A percentile compares a stretch with the other conserved stretches of the same genome.
phyloP scores from a whole-genome alignment of 2,113 vertebrate genomes.

The Tragelaphus strepsiceros region DNA sequence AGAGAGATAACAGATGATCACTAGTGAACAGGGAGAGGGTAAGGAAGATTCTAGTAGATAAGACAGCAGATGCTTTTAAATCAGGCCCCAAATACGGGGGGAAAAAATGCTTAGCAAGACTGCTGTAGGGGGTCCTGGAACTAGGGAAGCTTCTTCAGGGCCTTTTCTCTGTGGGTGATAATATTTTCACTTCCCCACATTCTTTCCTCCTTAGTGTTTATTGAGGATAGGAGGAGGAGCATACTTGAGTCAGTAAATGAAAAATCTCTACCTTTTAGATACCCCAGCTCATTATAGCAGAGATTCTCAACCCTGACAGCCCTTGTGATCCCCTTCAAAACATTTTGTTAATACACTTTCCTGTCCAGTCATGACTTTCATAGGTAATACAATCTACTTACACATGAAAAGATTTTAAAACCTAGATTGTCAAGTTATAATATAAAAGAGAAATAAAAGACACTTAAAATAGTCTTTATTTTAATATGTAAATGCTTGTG shows the following conservation, averaged over 20 bases:
- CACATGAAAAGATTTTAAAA: not conserved
- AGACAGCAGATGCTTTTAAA: not conserved
- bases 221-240: not conserved
- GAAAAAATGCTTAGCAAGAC: too few species aligned
- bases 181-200: not conserved
- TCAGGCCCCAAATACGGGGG: not conserved
- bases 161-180: not conserved
- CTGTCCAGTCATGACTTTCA: not conserved
- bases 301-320: not conserved
- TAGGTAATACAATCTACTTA: not conserved
- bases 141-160: not conserved
- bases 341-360: not conserved
- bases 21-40: not conserved
- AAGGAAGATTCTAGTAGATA: not conserved
- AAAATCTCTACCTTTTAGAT: not conserved
- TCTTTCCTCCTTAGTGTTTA: not conserved
- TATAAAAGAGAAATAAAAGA: not conserved
- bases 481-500: not conserved
- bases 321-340: not conserved
- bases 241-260: not conserved
- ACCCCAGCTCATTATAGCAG: not conserved
- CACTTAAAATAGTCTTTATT: not conserved
- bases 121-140: too few species aligned
- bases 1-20: not conserved
- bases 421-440: not conserved